Base-by-base conservation (phyloP, 2,797 vertebrate species). In the Eulemur albifrons region DNA sequence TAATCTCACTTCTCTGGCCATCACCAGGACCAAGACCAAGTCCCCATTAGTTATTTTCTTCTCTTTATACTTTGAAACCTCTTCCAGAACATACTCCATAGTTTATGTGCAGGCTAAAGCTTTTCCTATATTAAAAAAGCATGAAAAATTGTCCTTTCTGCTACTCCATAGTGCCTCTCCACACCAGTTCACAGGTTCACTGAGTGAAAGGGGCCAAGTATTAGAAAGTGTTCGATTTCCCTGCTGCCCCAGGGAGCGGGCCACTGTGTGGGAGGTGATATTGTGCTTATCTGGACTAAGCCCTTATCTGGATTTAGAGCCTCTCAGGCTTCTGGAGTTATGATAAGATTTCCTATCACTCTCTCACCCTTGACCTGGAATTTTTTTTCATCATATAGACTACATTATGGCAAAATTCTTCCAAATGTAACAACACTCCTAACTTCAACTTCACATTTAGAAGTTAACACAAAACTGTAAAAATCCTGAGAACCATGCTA, bases 381-480 rank as follows among this genome's bases (percentile, higher is more conserved):
- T 69, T 40, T 50, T 38, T 23, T 23, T 67, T 57, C 21, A 88
- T 30, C 43, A 72, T 40, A 92, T 57, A 67, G 10, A 73, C 0
- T 27, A 79, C 50, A 54, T 67, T 18, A 72, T 38, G 70, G 69
- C 23, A 96, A 90, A 69, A 94, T 69, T 76, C n/a, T 67, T 30
- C 45, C 43, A 69, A 92, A 84, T 50, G 35, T 50, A 81, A 88
- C 40, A 85, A 59, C 30, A 91, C 86, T 61, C 52, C 63, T 32
- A 92, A 84, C 9, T 93, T 93, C 23, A 32, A 91, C 23, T 59
- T 92, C 81, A 69, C 82, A 94, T 95, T 96, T 87, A 89, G 45
- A 92, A 80, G 40, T 23, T 95, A 86, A 82, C 63, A 70, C 12
- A 89, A 50, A 93, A 88, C 50, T 59, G 92, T 45, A 96, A 77